Evolutionary conservation across 1,140 invertebrate species (phyloP), one percentile per base, ranked within the genome.

Genomic region (Achroia grisella): DNA sequence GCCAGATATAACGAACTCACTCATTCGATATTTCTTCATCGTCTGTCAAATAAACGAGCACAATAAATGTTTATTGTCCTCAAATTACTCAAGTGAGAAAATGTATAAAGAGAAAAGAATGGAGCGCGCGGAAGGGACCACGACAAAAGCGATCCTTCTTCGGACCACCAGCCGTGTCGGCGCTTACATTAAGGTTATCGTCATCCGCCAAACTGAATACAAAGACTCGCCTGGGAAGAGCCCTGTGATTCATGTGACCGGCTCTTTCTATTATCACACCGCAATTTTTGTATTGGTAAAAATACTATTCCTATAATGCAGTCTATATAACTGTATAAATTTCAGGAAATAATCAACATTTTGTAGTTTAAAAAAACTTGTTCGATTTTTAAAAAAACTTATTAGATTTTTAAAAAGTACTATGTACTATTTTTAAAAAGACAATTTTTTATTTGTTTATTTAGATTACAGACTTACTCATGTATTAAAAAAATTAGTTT

Each of bases 181-280:
- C 73, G 79, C 79, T 79, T 84, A 84, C 79, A 84, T 84, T 84
- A 84, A 74, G 75, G 79, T 79, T 84, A 84, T 84, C 79, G 70
- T 70, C 69, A 76, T 70, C 69, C 70, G 67, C 77, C 79, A 77
- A 83, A 80, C 76, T 62, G 72, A 83, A 79, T 67, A 81, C 77
- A 81, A 84, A 73, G 71, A 65, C 52, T 65, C 50, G 69, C 66
- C 62, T 62, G 62, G 52, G 53, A 69, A 72, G 72, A 71, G 63
- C 65, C 62, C 57, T 64, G 62, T 81, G 75, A 81, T 81, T 83
- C 79, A 78, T 71, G 65, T 61, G 56, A 71, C 73, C 61, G 56
- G 65, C 66, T 66, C 61, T 48, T 47, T 59, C 59, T 73, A 74
- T 69, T 76, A 75, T 71, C 64, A 56, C 69, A 62, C 62, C 57